Base-by-base conservation (phyloP, 1,140 invertebrate species). In the Sogatella furcifera region DNA sequence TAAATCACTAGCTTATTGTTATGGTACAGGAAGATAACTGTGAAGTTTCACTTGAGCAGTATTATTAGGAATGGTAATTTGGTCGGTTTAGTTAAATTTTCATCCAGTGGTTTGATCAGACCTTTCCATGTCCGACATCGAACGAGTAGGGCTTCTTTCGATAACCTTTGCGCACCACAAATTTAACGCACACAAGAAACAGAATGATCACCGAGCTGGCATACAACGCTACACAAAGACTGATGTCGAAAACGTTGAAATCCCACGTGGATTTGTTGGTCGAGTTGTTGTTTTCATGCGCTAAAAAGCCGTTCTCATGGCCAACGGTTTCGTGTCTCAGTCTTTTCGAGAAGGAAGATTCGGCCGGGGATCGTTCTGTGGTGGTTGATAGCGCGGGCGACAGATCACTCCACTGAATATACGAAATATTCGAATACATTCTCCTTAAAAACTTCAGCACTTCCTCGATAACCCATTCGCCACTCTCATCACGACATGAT, bases 371-470 rank as follows among this genome's bases (percentile, higher is more conserved):
- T 44, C 2, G 38, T 17, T 11, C 5, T 17, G 49, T 43, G 41
- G 55, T 9, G 19, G 56, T 15, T 17, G 8, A 24, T 0, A 10
- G 31, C 22, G 34, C 4, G 11, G 52, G 52, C 14, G 17, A 11
- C 24, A 63, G 15, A 52, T 67, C 54, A 15, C 57, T 49, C 6
- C 52, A 17, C 11, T 54, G 46, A 14, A 65, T 41, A 24, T 61
- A 62, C 52, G 62, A 64, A 5, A 55, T 72, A 67, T 55, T 75
- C 72, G 61, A 77, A 78, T 96, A 94, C 62, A 93, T 83, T 28
- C 74, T 76, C 56, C 84, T 82, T 9, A 97, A 73, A 72, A 90
- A 95, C 21, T 76, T 66, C 22, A 92, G 74, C 1, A 95, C 88
- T 58, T 84, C 78, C 0, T 74, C 72, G 63, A 83, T 74, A 65